Evolutionary conservation across 1,140 invertebrate species (phyloP), one percentile per base, ranked within the genome.

Genomic region (Paraescarpia echinospica): DNA sequence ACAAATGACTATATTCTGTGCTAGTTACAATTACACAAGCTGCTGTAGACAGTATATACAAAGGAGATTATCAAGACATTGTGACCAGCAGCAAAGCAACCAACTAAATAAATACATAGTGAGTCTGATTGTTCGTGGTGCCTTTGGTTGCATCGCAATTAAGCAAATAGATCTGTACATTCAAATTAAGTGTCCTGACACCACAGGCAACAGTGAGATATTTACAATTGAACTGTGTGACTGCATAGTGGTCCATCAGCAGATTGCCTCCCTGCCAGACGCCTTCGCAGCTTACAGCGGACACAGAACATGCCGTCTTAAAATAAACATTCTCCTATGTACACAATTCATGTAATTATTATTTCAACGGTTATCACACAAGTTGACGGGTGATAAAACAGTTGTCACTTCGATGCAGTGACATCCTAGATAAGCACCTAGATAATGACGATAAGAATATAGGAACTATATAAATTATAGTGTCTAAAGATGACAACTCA

Each of bases 181-280:
- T 22, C 59, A 27, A 77, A 77, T 77, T 77, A 77, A 77, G 59
- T 77, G 59, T 27, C 14, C 59, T 18, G 27, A 77, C 59, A 14
- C 8, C 14, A 27, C 22, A 27, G 59, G 59, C 27, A 77, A 77
- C 59, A 77, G 22, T 18, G 18, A 77, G 59, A 77, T 77, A 77
- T 77, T 77, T 77, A 77, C 59, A 77, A 77, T 77, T 77, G 59
- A 77, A 77, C 59, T 77, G 59, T 77, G 27, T 77, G 59, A 77
- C 59, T 77, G 59, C 59, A 77, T 77, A 77, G 59, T 77, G 27
- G 59, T 77, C 59, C 27, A 77, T 77, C 59, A 77, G 59, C 59
- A 77, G 27, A 77, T 77, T 77, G 59, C 59, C 59, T 77, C 59
- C 59, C 59, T 18, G 59, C 59, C 59, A 77, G 18, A 77, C 27